Conservation (phyloP, 2,888 invertebrate genomes). For the Drosophila anomelani region DNA sequence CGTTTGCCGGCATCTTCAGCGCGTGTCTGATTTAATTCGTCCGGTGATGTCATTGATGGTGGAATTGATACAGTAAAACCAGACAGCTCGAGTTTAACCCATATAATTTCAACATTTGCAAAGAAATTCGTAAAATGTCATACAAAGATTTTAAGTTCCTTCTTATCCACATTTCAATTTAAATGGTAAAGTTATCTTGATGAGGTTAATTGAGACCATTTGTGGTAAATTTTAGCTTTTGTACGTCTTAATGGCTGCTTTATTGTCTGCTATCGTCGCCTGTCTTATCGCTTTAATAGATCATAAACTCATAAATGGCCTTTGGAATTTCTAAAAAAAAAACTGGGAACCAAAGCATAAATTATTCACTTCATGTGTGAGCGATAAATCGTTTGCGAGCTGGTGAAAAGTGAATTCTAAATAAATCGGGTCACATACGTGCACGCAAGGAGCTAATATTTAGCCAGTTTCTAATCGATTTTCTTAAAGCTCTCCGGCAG, state of each 20-base stretch:
- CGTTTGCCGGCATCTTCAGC: conserved; percentile 57
- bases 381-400: conserved; percentile 36
- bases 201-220: neutral
- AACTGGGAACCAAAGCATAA: conserved; percentile 1
- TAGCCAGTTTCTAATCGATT: conserved; percentile 51
- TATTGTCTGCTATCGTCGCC: conserved; percentile 2
- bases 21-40: conserved; percentile 57
- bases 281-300: conserved; percentile 5
- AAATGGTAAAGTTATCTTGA: neutral
- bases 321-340: conserved; percentile 14
- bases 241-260: conserved; percentile 4
- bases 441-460: conserved; percentile 46
- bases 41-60: conserved; percentile 68
- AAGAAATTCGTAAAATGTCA: neutral
- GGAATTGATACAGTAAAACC: conserved; percentile 41
- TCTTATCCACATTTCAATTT: neutral
- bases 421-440: conserved; percentile 15
- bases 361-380: conserved; percentile 24
- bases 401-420: conserved; percentile 16
- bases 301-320: conserved; percentile 18
- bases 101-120: neutral
- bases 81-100: conserved; percentile 22
- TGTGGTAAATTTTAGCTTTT: neutral
- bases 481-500: conserved; percentile 23
- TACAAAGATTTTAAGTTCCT: neutral